These are phyloP conservation scores for Oegoconia quadripuncta DNA, from an alignment of 2,888 invertebrate species.

Conservation along the genomic window DNA sequence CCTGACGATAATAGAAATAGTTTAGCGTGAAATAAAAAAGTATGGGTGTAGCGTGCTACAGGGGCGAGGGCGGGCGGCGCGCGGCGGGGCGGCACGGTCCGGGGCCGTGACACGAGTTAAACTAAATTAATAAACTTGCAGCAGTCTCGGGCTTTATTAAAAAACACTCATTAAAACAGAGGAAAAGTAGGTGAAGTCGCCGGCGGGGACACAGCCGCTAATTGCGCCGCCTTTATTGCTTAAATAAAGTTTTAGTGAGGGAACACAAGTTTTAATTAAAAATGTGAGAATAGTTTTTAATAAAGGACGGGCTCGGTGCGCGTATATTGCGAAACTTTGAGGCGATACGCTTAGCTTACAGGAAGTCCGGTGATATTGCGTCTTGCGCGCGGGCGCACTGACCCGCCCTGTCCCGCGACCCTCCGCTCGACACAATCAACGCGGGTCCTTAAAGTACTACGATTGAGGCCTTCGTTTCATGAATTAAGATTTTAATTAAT, in stretches of 20 bases:
- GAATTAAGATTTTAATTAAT: no score
- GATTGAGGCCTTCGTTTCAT: no score
- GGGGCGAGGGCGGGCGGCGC: constrained; percentile 26
- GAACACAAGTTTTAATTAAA: constrained; percentile 80
- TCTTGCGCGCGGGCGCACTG: constrained; percentile 20
- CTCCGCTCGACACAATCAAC: no score
- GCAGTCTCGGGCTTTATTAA: constrained; percentile 74
- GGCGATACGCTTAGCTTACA: constrained; percentile 72
- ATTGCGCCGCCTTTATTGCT: constrained; percentile 79
- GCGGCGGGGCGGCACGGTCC: constrained; percentile 27
- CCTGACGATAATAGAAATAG: constrained; percentile 28
- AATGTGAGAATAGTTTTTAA: constrained; percentile 80
- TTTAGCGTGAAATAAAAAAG: constrained; percentile 51
- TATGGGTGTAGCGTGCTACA: constrained; percentile 40
- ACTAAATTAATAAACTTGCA: constrained; percentile 78
- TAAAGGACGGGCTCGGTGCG: constrained; percentile 73
- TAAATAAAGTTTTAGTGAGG: constrained; percentile 79
- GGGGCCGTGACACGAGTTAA: constrained; percentile 73
- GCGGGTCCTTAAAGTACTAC: no score
- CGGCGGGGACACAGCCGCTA: constrained; percentile 77
- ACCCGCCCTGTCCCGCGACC: neutral
- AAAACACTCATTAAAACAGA: constrained; percentile 78
- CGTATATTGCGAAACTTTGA: constrained; percentile 79
- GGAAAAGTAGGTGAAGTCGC: constrained; percentile 78
- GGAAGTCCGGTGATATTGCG: constrained; percentile 67